phyloP scores from a whole-genome alignment of 2,888 invertebrate genomes.

The Alitta virens region DNA sequence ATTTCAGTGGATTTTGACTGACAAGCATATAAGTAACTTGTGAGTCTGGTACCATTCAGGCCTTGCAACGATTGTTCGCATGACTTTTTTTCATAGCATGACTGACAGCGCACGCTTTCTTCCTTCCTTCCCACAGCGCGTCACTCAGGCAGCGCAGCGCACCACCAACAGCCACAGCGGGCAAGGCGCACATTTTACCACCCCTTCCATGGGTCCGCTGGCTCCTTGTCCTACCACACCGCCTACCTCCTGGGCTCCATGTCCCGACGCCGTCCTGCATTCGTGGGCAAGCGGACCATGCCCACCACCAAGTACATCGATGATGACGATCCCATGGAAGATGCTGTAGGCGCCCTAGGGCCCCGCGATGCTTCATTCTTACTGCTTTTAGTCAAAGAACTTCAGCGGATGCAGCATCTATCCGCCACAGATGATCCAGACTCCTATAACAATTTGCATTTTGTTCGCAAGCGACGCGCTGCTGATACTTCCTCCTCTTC shows the following conservation, averaged over 20 bases:
- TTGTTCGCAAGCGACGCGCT: slow-evolving; percentile 8
- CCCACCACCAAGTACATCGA: background rate
- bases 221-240: slow-evolving; percentile 4
- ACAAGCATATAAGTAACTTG: no score
- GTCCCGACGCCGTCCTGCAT: slow-evolving; percentile 14
- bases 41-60: no score
- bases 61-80: no score
- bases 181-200: slow-evolving; percentile 2
- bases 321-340: background rate
- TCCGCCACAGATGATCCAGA: background rate
- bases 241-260: slow-evolving; percentile 9
- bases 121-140: no score
- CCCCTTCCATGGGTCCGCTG: slow-evolving; percentile 15
- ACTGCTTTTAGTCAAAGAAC: background rate
- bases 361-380: background rate
- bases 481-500: background rate
- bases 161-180: no score
- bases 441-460: background rate
- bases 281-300: slow-evolving; percentile 12
- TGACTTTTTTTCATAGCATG: no score
- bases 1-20: no score
- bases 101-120: no score
- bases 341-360: background rate
- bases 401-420: background rate
- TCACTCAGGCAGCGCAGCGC: no score